Evolutionary conservation across 2,888 invertebrate genomes (phyloP), one percentile per base, ranked within the genome.

Genomic region (Coenonympha arcania): DNA sequence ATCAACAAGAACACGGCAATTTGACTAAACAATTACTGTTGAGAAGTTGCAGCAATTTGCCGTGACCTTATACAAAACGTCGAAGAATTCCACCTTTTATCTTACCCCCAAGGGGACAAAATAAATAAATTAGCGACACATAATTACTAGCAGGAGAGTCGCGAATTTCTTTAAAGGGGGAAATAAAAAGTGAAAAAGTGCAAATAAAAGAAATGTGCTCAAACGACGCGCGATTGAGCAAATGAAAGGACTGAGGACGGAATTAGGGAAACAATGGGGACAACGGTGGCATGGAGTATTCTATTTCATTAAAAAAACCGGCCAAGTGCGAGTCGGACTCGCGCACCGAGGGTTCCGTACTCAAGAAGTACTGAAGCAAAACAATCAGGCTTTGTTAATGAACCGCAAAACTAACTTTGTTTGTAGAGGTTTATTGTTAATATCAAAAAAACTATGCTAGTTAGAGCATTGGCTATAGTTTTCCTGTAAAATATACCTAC

Each of bases 161-260:
- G 64, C 63, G 67, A 71, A 73, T 75, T 79, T 79, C 75, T 66
- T 73, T 66, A 59, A 68, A 69, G 71, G 72, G 72, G 72, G 69
- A 64, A 53, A 52, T 34, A 28, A 61, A 69, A 69, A 65, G 44
- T 19, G 54, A 70, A 76, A 76, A 76, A 71, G 68, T 69, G 68
- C 59, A 68, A 74, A 78, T 78, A 78, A 82, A 83, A 82, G 81
- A 81, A 85, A 81, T 74, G 76, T 71, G 74, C 74, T 63, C 76
- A 77, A 79, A 79, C 79, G 80, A 76, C 75, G 69, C 69, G 76
- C 80, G 76, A 84, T 83, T 77, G 79, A 69, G 74, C 76, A 73
- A 78, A 81, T 80, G 76, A 79, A 79, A 78, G 82, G 75, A 72
- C 76, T 64, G 61, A 63, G 69, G 61, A 69, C 68, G 62, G 69